Conservation (phyloP, 2,888 invertebrate genomes). For the Cheilosia pagana region DNA sequence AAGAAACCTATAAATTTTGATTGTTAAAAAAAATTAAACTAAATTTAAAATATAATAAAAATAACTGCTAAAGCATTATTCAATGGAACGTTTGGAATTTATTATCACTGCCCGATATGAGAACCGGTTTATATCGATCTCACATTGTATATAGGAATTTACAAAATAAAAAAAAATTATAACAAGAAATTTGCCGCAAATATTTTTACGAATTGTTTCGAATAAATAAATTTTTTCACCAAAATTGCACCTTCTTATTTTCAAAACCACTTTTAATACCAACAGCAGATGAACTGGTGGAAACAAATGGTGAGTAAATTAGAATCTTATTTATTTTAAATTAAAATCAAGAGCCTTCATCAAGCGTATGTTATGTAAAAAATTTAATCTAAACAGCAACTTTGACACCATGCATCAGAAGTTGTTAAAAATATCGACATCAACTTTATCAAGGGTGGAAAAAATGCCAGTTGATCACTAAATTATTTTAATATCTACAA, state of each 20-base stretch:
- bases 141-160: slow-evolving; percentile 54
- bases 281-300: no score
- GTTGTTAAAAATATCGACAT: no score
- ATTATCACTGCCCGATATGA: slow-evolving; percentile 66
- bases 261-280: no score
- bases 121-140: slow-evolving; percentile 21
- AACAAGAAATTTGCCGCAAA: slow-evolving; percentile 25
- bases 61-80: slow-evolving; percentile 3
- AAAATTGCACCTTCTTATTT: background rate
- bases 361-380: no score
- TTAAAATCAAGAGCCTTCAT: no score
- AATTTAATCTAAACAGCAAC: no score
- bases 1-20: slow-evolving; percentile 24
- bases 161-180: slow-evolving; percentile 22
- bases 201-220: slow-evolving; percentile 71
- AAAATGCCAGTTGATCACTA: no score
- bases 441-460: no score
- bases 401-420: no score
- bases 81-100: slow-evolving; percentile 41
- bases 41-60: background rate
- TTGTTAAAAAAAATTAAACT: slow-evolving; percentile 15
- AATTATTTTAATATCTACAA: no score
- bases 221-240: slow-evolving; percentile 61
- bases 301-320: no score
- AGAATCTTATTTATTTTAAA: no score